Conservation (phyloP, 2,888 invertebrate genomes). For the Sphecodes monilicornis region DNA sequence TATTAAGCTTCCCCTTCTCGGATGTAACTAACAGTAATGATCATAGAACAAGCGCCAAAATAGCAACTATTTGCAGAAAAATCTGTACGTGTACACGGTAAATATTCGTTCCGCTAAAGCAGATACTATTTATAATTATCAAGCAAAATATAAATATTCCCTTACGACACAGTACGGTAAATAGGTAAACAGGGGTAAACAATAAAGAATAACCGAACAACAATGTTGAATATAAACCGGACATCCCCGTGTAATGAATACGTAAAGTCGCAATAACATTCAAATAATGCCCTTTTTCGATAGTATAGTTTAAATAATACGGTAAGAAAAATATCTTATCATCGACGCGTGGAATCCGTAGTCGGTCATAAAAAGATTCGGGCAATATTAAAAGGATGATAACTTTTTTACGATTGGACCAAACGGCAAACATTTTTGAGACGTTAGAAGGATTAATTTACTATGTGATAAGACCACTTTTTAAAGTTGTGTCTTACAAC, state of each 20-base stretch:
- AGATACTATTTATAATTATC: not conserved
- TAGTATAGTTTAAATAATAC: not conserved
- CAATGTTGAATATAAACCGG: not conserved
- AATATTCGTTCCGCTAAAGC: not conserved
- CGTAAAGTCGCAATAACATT: not conserved
- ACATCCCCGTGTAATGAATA: not conserved
- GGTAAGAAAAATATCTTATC: not conserved
- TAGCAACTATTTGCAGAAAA: not conserved
- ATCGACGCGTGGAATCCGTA: not conserved
- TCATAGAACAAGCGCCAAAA: not conserved
- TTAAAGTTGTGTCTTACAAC: too few relatives aligned
- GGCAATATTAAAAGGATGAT: too few relatives aligned
- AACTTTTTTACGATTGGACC: too few relatives aligned
- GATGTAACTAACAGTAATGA: too few relatives aligned
- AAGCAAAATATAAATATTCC: not conserved
- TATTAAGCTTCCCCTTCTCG: too few relatives aligned
- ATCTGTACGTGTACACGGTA: not conserved
- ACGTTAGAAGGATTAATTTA: too few relatives aligned
- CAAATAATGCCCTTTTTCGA: not conserved
- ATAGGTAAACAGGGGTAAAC: constrained; percentile 6
- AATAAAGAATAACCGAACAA: not conserved
- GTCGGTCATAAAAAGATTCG: too few relatives aligned
- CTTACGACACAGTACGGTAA: not conserved
- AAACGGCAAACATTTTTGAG: too few relatives aligned
- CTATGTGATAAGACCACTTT: too few relatives aligned